Evolutionary conservation across 2,113 vertebrate genomes (phyloP), one percentile per base, ranked within the genome.

Genomic region (Rhipidura dahli): DNA sequence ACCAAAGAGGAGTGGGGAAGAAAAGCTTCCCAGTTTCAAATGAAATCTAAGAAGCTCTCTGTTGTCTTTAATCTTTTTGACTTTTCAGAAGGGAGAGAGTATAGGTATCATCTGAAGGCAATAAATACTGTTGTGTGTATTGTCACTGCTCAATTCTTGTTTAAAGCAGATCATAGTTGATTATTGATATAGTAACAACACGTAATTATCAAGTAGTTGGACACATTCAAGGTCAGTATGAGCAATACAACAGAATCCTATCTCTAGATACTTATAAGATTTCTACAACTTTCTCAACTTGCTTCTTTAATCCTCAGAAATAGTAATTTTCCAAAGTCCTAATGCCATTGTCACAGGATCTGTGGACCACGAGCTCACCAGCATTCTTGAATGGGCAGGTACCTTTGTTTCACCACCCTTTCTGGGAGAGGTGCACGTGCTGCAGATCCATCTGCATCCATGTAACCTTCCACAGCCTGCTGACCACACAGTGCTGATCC

Each of bases 401-500:
- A 64, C 5, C 28, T 23, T 4, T 10, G 3, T 54, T 81, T 68
- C 13, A 19, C 14, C 22, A 17, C 4, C 2, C 4, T 7, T 66
- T 53, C 33, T 49, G 35, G 22, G 20, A 66, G 13, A 65, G 9
- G 11, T 73, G 10, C 9, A 37, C 3, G 11, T 54, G 11, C 31
- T 92, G 27, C 60, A 75, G 16, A 19, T 85, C 13, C 1, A 0
- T 60, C 19, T 88, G 9, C 8, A 53, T 66, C 31, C 6, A 17
- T 31, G 13, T 37, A 79, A 83, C 12, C 13, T 11, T 50, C 26
- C 24, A 37, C 13, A 59, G 11, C 7, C 42, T 80, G 15, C 28
- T 63, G 53, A 50, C 15, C 4, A 17, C 39, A 17, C 2, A 4
- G 10, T n/a, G 6, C 5, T 70, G 39, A 42, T 19, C 0, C 1